phyloP scores from a whole-genome alignment of 1,140 invertebrate genomes.

The Melipona quadrifasciata region DNA sequence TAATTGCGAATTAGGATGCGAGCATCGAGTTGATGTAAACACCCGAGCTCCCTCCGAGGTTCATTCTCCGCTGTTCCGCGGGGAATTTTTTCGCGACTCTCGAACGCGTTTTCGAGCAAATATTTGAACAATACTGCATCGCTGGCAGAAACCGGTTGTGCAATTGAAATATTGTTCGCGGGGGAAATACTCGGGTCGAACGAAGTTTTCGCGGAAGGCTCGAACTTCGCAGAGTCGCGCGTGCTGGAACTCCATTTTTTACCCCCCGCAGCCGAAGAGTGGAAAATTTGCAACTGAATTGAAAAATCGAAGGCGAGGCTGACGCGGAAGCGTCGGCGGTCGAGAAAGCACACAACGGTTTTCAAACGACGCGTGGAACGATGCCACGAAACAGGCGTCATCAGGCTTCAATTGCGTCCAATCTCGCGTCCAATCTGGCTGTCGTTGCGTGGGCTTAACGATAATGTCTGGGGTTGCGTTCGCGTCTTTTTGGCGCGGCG shows the following conservation, averaged over 20 bases:
- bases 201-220: not conserved
- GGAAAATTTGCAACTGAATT: not conserved
- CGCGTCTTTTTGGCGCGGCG: conserved; percentile 42
- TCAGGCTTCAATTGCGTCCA: conserved; percentile 49
- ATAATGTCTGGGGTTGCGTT: conserved; percentile 53
- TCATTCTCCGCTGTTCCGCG: too few relatives aligned
- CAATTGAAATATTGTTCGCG: not conserved
- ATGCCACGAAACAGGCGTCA: conserved; percentile 36
- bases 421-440: conserved; percentile 36
- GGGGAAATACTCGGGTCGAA: not conserved
- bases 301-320: not conserved
- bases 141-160: not conserved
- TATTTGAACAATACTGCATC: not conserved
- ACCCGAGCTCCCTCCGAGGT: too few relatives aligned
- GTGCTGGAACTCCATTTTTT: too few relatives aligned
- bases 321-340: not conserved
- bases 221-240: not conserved
- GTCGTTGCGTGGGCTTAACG: conserved; percentile 55
- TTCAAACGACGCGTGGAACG: conserved; percentile 20
- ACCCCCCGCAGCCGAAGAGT: not conserved
- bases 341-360: not conserved
- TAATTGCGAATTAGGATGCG: conserved; percentile 20
- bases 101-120: not conserved
- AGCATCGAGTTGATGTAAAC: conserved; percentile 14
- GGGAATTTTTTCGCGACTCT: not conserved